phyloP scores from a whole-genome alignment of 2,888 invertebrate genomes.

The Craniophora ligustri region DNA sequence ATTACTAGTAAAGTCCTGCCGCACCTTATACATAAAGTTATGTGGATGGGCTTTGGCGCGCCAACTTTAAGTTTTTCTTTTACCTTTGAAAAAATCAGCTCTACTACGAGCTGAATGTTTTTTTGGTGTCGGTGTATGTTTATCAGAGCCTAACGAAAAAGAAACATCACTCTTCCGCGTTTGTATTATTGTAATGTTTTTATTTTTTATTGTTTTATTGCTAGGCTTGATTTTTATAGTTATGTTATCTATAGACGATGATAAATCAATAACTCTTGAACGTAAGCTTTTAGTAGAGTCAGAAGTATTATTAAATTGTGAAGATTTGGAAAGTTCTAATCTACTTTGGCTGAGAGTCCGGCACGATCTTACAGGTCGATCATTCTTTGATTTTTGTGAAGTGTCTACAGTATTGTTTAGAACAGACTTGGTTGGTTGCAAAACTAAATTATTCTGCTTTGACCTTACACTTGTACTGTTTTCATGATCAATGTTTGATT shows the following conservation, averaged over 20 bases:
- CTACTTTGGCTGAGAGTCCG: constrained; percentile 41
- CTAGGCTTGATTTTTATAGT: constrained; percentile 37
- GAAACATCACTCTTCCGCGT: constrained; percentile 50
- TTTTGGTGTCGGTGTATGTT: constrained; percentile 27
- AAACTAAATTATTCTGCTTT: constrained; percentile 14
- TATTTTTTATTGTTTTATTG: constrained; percentile 16
- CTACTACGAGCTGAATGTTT: constrained; percentile 17
- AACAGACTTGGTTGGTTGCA: constrained; percentile 9
- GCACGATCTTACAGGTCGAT: constrained; percentile 52
- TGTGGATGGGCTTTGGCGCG: too few relatives aligned
- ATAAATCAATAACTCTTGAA: constrained; percentile 38
- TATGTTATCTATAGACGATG: constrained; percentile 41
- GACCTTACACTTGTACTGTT: constrained; percentile 1
- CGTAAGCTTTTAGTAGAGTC: constrained; percentile 25
- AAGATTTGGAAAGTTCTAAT: constrained; percentile 31
- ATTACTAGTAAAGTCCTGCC: too few relatives aligned
- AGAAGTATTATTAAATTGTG: constrained; percentile 22
- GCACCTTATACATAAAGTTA: too few relatives aligned
- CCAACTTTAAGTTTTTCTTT: too few relatives aligned
- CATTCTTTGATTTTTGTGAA: constrained; percentile 26
- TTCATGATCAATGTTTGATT: constrained; percentile 3
- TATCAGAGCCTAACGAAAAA: constrained; percentile 40
- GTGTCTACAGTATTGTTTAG: constrained; percentile 23
- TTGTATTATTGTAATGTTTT: constrained; percentile 24
- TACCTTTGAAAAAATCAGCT: constrained; percentile 24